A percentile compares a stretch with the other conserved stretches of the same genome.
phyloP scores from a whole-genome alignment of 2,888 invertebrate genomes.

The Prosopocoilus inquinatus region DNA sequence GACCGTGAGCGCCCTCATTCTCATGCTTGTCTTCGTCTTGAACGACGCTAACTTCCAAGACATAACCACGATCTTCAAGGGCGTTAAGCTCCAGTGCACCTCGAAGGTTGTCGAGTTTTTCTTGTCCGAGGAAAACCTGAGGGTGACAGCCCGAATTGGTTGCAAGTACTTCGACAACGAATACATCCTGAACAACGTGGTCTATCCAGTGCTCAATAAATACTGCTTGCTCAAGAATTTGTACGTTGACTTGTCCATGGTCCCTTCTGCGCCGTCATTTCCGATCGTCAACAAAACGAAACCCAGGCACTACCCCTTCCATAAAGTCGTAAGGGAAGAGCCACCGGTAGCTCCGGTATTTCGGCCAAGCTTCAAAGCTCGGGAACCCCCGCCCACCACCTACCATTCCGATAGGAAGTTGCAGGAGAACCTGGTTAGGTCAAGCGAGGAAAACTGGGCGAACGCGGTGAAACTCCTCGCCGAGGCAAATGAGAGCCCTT shows the following conservation, averaged over 20 bases:
- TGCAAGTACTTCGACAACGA: conserved; percentile 53
- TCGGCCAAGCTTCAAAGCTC: conserved; percentile 22
- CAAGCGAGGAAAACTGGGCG: conserved; percentile 30
- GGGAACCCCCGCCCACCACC: conserved; percentile 28
- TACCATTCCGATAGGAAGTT: conserved; percentile 25
- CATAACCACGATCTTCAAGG: conserved; percentile 28
- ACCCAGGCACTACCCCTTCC: background rate
- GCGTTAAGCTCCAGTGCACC: conserved; percentile 25
- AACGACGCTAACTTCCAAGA: conserved; percentile 31
- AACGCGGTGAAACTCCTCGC: conserved; percentile 33
- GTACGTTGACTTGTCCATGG: conserved; percentile 19
- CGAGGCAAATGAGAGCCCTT: conserved; percentile 32
- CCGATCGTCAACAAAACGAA: background rate
- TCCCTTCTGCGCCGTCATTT: too few species aligned
- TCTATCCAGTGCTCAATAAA: conserved; percentile 51
- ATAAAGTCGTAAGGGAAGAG: conserved; percentile 5
- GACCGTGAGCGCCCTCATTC: conserved; percentile 29
- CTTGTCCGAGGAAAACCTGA: conserved; percentile 51
- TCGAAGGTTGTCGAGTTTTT: conserved; percentile 49
- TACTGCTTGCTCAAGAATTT: conserved; percentile 28
- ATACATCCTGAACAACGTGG: conserved; percentile 54
- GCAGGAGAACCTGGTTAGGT: conserved; percentile 28
- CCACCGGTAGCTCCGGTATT: conserved; percentile 17
- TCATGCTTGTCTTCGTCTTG: conserved; percentile 38
- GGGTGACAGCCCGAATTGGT: conserved; percentile 52